A percentile compares a stretch with the other conserved stretches of the same genome.
Evolutionary conservation across 2,113 vertebrate genomes (phyloP).

Genomic region (Phrynocephalus versicolor): DNA sequence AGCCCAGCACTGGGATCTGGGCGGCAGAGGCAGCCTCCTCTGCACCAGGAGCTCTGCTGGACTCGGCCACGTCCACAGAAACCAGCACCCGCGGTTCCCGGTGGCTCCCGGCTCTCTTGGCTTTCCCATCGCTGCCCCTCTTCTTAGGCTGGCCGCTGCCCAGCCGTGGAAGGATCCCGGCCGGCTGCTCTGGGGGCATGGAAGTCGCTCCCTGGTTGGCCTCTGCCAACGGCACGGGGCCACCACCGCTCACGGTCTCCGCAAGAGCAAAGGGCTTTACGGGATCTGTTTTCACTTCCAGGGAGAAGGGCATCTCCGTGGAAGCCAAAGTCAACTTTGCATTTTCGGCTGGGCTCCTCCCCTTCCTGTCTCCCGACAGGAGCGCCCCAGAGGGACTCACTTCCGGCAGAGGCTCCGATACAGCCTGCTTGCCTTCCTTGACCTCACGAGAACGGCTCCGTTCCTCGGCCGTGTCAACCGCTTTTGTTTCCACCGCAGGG

Average conservation of each 20-base stretch:
- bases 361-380: conserved; percentile 26
- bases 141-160: conserved; percentile 53
- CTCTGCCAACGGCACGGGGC: accelerated
- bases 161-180: not conserved
- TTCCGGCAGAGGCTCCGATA: not conserved
- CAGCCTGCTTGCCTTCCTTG: not conserved
- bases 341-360: conserved; percentile 13
- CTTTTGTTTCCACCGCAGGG: not conserved
- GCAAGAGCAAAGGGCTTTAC: accelerated
- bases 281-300: not conserved
- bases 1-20: not conserved
- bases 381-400: accelerated
- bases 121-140: conserved; percentile 60
- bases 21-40: not conserved
- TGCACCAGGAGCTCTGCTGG: conserved; percentile 15
- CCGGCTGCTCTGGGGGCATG: not conserved
- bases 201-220: conserved; percentile 1
- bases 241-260: accelerated
- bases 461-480: not conserved
- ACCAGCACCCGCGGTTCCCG: not conserved
- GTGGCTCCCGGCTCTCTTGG: conserved; percentile 45
- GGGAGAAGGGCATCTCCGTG: not conserved
- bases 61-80: conserved; percentile 40
- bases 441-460: accelerated
- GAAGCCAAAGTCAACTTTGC: conserved; percentile 7